These are phyloP conservation scores for Rhea pennata DNA, from an alignment of 2,113 vertebrate species.

Conservation along the genomic window DNA sequence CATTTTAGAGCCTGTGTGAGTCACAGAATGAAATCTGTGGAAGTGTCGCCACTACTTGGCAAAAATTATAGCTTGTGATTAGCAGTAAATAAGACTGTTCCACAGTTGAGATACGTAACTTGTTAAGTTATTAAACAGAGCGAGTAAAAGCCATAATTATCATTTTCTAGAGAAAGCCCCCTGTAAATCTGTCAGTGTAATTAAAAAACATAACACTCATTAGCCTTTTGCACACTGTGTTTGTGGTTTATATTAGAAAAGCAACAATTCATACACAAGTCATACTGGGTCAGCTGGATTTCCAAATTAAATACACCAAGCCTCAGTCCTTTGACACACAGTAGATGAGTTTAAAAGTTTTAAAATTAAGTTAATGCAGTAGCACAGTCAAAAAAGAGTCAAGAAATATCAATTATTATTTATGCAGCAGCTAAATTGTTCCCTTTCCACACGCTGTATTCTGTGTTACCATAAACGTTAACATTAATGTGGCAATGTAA, in stretches of 20 bases:
- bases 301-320: background rate
- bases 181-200: conserved; percentile 35
- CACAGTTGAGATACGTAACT: conserved; percentile 39
- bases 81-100: conserved; percentile 50
- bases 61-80: conserved; percentile 26
- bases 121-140: conserved; percentile 46
- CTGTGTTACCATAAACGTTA: background rate
- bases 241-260: conserved; percentile 17
- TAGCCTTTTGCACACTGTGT: conserved; percentile 25
- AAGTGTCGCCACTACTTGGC: background rate
- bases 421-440: background rate
- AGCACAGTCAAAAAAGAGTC: background rate
- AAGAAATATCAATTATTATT: background rate
- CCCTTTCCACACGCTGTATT: background rate
- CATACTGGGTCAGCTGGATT: background rate
- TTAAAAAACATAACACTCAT: conserved; percentile 24
- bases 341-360: background rate
- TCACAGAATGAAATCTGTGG: conserved; percentile 25
- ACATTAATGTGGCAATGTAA: background rate
- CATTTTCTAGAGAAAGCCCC: conserved; percentile 24
- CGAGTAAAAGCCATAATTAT: background rate
- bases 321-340: background rate
- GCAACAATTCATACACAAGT: background rate
- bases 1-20: background rate
- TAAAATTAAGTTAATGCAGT: background rate